A percentile compares a stretch with the other conserved stretches of the same genome.
Evolutionary conservation across 2,797 vertebrate species (phyloP).

Genomic region (Lateolabrax maculatus): DNA sequence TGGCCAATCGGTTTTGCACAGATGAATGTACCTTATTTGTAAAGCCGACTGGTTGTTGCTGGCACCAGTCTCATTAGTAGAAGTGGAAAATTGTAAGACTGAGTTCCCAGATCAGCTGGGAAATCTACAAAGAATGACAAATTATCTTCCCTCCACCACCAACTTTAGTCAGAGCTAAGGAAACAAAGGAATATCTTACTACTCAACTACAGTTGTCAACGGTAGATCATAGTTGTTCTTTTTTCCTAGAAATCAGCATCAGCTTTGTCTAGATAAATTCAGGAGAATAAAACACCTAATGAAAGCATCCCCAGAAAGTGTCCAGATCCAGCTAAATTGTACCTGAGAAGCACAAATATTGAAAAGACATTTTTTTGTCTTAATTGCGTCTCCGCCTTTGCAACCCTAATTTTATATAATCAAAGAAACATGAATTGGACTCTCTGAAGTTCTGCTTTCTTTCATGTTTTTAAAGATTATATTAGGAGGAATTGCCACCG

Average conservation of each 20-base stretch:
- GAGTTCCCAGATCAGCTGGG: constrained; percentile 10
- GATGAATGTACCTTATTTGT: constrained; percentile 11
- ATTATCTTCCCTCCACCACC: neutral
- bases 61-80: neutral
- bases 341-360: constrained; percentile 16
- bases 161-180: constrained; percentile 2
- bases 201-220: neutral
- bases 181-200: neutral
- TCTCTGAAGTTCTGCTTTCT: constrained; percentile 10
- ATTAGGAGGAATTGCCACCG: constrained; percentile 17
- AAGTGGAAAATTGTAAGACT: constrained; percentile 10
- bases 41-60: constrained; percentile 1
- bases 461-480: constrained; percentile 26
- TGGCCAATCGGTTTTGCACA: constrained; percentile 9
- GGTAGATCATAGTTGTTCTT: neutral
- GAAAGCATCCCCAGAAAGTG: neutral
- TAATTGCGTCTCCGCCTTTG: constrained; percentile 18
- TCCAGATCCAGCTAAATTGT: neutral
- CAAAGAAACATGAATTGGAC: constrained; percentile 25
- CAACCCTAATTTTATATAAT: constrained; percentile 31
- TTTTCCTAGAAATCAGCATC: neutral
- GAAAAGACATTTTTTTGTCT: constrained; percentile 5
- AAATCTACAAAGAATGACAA: constrained; percentile 27
- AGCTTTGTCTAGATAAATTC: neutral
- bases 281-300: neutral